Conservation (phyloP, 2,888 invertebrate genomes). For the Sarcophaga rosellei region DNA sequence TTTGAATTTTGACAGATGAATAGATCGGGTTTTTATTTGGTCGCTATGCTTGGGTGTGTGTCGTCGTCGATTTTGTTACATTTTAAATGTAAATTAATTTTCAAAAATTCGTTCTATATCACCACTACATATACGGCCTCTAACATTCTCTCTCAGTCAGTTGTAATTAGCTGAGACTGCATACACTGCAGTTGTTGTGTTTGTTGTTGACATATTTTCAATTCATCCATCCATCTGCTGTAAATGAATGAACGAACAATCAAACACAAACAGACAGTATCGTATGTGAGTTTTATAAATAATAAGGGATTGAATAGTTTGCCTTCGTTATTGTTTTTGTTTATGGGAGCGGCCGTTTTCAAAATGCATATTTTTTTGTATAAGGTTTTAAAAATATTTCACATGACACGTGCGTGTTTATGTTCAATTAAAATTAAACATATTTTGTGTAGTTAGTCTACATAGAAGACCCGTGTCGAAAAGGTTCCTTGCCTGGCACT, state of each 20-base stretch:
- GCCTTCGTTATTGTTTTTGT: background rate
- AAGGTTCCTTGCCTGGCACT: constrained; percentile 16
- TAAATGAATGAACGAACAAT: background rate
- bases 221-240: background rate
- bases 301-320: constrained; percentile 18
- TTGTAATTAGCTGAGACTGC: background rate
- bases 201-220: constrained; percentile 12
- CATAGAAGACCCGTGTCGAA: background rate
- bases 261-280: too few species aligned
- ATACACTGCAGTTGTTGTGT: background rate
- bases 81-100: background rate
- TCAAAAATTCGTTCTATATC: too few species aligned
- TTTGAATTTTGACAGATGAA: background rate
- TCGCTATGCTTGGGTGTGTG: background rate
- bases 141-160: too few species aligned
- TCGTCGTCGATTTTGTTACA: background rate
- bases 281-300: background rate
- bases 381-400: background rate
- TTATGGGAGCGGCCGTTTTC: constrained; percentile 40
- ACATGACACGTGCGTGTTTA: constrained; percentile 60
- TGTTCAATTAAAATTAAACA: constrained; percentile 37
- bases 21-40: background rate
- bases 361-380: constrained; percentile 31
- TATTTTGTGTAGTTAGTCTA: background rate
- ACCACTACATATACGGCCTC: too few species aligned